These are phyloP conservation scores for Vidua chalybeata DNA, from an alignment of 2,113 vertebrate genomes.

Conservation along the genomic window DNA sequence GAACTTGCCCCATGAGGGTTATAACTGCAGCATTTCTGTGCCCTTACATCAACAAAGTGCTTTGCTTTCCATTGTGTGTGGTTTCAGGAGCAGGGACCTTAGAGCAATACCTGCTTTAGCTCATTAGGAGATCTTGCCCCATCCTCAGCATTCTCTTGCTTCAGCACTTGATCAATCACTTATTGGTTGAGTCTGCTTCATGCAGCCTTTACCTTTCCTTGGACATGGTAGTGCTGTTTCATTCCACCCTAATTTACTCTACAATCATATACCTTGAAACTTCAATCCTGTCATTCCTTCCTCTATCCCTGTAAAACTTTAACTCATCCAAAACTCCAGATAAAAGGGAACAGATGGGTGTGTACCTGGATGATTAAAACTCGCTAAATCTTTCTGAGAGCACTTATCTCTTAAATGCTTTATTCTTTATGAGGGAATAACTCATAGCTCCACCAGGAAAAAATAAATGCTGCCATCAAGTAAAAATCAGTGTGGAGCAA, in stretches of 20 bases:
- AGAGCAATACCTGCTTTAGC: not conserved
- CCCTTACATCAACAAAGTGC: not conserved
- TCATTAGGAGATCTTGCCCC: not conserved
- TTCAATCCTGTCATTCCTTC: not conserved
- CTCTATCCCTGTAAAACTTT: not conserved
- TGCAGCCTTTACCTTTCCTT: not conserved
- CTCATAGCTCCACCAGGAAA: not conserved
- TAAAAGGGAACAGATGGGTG: not conserved
- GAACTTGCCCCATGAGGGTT: not conserved
- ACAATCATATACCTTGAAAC: not conserved
- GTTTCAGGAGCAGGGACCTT: not conserved
- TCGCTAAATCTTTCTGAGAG: not conserved
- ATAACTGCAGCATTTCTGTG: not conserved
- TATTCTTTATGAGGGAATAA: not conserved
- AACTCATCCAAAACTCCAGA: not conserved
- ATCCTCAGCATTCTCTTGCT: not conserved
- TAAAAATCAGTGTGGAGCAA: not conserved
- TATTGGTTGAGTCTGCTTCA: not conserved
- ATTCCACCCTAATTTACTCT: not conserved
- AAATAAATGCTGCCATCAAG: not conserved
- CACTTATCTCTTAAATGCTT: not conserved
- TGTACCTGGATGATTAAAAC: not conserved
- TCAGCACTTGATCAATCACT: not conserved
- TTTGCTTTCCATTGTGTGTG: not conserved
- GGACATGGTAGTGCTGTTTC: not conserved